These are phyloP conservation scores for Listronotus oregonensis DNA, from an alignment of 1,140 invertebrate species.

Conservation along the genomic window DNA sequence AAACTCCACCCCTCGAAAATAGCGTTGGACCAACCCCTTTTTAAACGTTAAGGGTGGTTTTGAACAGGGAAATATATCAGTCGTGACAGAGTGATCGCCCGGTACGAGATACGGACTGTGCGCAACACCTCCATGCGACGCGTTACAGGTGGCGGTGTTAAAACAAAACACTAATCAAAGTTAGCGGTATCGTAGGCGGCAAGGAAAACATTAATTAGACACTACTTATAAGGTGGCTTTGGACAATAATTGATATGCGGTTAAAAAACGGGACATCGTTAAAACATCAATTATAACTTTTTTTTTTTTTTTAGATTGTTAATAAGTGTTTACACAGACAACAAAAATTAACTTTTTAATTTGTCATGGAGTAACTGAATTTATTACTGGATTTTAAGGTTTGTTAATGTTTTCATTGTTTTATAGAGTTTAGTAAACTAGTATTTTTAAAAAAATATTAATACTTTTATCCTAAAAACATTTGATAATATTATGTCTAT, in stretches of 20 bases:
- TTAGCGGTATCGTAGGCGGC: background rate
- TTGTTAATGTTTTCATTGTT: no score
- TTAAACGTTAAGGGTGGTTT: constrained; percentile 46
- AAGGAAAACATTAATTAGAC: background rate
- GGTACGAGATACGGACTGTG: constrained; percentile 17
- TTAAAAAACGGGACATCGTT: no score
- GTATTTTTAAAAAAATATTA: no score
- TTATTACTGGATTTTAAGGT: constrained; percentile 10
- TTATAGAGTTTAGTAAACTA: no score
- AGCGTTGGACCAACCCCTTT: constrained; percentile 43
- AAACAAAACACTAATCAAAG: constrained; percentile 3
- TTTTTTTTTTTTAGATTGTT: no score
- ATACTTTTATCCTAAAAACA: no score
- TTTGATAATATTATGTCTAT: no score
- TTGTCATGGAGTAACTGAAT: constrained; percentile 8
- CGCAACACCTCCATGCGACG: constrained; percentile 12
- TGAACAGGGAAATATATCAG: constrained; percentile 46
- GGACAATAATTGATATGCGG: background rate
- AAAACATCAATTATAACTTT: no score
- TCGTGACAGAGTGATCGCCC: constrained; percentile 35
- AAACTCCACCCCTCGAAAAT: constrained; percentile 49
- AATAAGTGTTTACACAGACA: no score
- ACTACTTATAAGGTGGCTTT: constrained; percentile 21
- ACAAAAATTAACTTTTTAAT: no score
- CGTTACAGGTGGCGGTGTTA: constrained; percentile 29